Evolutionary conservation across 2,113 vertebrate genomes (phyloP), one percentile per base, ranked within the genome.

Genomic region (Equus quagga): DNA sequence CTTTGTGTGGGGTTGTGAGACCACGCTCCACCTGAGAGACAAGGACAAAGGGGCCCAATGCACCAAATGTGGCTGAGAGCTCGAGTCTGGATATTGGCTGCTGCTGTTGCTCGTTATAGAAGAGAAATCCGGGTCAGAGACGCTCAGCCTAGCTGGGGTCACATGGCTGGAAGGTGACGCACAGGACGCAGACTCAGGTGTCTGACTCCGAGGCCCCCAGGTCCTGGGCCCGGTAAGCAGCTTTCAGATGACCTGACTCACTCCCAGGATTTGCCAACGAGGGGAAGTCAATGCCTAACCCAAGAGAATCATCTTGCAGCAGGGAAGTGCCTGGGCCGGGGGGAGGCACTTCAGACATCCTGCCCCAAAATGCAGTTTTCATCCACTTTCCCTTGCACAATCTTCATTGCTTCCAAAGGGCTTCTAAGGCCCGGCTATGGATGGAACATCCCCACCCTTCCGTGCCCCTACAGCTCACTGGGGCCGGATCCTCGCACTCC

Each of bases 141-240:
- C 46, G 21, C 46, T 24, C 1, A 58, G 36, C 5, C 23, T 21
- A 7, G 21, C 46, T 9, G 2, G 36, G 58, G 41, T 60, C 78
- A 8, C 75, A 0, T 0, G 1, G 28, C 67, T 3, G 0, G 33
- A 51, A 41, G 19, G 33, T 3, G 33, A 19, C 1, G 3, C 28
- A 28, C 24, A 31, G 0, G 49, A 65, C 1, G 0, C 31, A 67
- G 69, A 2, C 31, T 28, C 56, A 14, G 73, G 9, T 28, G 49
- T 60, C 28, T 28, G 62, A 56, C 67, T 56, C 23, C 0, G 9
- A 65, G 23, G 58, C 5, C 44, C 82, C n/a, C n/a, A 13, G 44
- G n/a, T 64, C 6, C 44, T 46, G 82, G 19, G 13, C 6, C 46
- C 13, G 4, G 31, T 24, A 9, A 72, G 49, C 24, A 31, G 31